These are phyloP conservation scores for Mimumesa dahlbomi DNA, from an alignment of 2,888 invertebrate genomes.

Conservation along the genomic window DNA sequence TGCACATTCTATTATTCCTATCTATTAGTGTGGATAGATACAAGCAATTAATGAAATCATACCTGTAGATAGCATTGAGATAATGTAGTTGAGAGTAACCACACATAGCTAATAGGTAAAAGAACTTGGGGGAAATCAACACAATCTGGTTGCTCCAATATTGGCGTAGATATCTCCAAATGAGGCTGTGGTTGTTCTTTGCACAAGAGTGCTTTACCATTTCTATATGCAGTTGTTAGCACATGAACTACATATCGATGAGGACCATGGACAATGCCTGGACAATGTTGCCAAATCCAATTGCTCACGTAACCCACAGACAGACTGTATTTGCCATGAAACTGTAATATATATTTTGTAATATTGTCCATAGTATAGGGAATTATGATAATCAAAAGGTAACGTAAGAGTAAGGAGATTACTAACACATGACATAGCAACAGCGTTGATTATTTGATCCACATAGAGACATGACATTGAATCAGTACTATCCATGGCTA, in stretches of 20 bases:
- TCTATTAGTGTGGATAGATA: background rate
- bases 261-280: conserved; percentile 87
- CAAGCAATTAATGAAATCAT: conserved; percentile 43
- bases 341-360: conserved; percentile 78
- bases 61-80: conserved; percentile 81
- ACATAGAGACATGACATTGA: conserved; percentile 86
- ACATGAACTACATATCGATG: conserved; percentile 86
- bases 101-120: conserved; percentile 86
- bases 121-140: conserved; percentile 76
- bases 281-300: conserved; percentile 91
- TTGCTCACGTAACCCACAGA: conserved; percentile 89
- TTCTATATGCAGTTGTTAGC: conserved; percentile 83
- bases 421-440: conserved; percentile 87
- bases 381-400: background rate
- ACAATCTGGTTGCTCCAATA: conserved; percentile 81
- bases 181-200: conserved; percentile 76
- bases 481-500: conserved; percentile 88
- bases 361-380: background rate
- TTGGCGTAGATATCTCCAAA: conserved; percentile 89
- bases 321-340: conserved; percentile 88
- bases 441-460: conserved; percentile 87
- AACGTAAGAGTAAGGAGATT: too few species aligned
- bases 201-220: conserved; percentile 73
- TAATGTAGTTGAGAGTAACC: conserved; percentile 86
- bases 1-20: background rate